Evolutionary conservation across 2,888 invertebrate genomes (phyloP), one percentile per base, ranked within the genome.

Genomic region (Stenodema calcarata): DNA sequence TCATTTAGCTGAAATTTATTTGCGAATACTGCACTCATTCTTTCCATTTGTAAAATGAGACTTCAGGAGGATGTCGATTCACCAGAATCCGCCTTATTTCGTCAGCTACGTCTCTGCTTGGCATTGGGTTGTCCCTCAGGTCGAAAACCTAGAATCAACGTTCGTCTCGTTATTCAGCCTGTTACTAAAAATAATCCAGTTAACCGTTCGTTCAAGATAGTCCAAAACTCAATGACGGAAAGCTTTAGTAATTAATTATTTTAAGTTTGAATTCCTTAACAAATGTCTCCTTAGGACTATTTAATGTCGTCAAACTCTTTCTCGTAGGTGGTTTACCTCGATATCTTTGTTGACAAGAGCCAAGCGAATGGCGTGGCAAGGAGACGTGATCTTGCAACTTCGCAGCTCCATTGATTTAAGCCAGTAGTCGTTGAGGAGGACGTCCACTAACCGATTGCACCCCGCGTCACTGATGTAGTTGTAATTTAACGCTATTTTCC

Each of bases 401-500:
- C 82, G 30, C 41, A 82, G n/a, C 28, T 82, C 82, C n/a, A 82
- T 41, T 1, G 41, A 69, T 7, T 69, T 41, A 27, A 82, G 28
- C 62, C 69, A 62, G 30, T 41, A 82, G 18, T 82, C 82, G 41
- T 82, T 69, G 41, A 82, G 35, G 0, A 82, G 30, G 2, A 41
- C 41, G 62, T 82, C 62, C 11, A 69, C 42, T 7, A 82, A 23
- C n/a, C 9, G 9, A 41, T 1, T 3, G 28, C 18, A 35, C 1
- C 82, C 82, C 9, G 11, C 12, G 41, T 69, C 23, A n/a, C 62
- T 35, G 1, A 82, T 69, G 16, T 82, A 18, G 44, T 82, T 82
- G 69, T 82, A 82, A 35, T 69, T 69, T 23, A 82, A 42, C 3
- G 18, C 62, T 9, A 82, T 12, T 18, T 82, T 62, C 28, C 62